These are phyloP conservation scores for Centropristis striata DNA, from an alignment of 2,113 vertebrate species.

Conservation along the genomic window DNA sequence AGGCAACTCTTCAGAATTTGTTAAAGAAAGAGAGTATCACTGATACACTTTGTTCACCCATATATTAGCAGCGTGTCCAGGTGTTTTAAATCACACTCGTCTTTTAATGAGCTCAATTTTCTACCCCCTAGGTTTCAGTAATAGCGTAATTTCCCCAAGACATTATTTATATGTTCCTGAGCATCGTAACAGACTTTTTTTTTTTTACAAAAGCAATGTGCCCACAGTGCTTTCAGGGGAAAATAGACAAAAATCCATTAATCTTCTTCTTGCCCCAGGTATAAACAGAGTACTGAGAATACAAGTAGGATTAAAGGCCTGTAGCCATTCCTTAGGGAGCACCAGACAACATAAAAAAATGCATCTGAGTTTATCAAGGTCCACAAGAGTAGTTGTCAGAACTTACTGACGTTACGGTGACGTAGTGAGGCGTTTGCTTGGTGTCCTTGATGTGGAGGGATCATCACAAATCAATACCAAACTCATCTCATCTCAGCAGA, in stretches of 20 bases:
- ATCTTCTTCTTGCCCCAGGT: conserved; percentile 44
- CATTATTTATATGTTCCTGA: conserved; percentile 17
- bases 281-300: conserved; percentile 36
- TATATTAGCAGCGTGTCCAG: not conserved
- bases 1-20: not conserved
- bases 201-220: conserved; percentile 28
- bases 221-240: conserved; percentile 26
- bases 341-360: conserved; percentile 21
- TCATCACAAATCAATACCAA: conserved; percentile 50
- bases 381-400: conserved; percentile 18
- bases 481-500: no score
- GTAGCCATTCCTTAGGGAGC: conserved; percentile 8
- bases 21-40: not conserved
- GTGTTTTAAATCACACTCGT: not conserved
- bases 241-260: conserved; percentile 43
- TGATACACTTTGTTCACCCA: not conserved
- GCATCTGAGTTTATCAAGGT: conserved; percentile 23
- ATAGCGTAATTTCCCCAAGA: conserved; percentile 13
- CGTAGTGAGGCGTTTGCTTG: not conserved
- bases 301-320: conserved; percentile 62
- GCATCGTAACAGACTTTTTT: conserved; percentile 7
- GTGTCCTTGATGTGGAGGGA: conserved; percentile 35
- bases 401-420: conserved; percentile 2
- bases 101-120: not conserved
- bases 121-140: not conserved